Percentiles rank a stretch among this genome's conserved stretches.
These are phyloP conservation scores for Anadara kagoshimensis DNA, from an alignment of 1,140 invertebrate species.

Conservation along the genomic window DNA sequence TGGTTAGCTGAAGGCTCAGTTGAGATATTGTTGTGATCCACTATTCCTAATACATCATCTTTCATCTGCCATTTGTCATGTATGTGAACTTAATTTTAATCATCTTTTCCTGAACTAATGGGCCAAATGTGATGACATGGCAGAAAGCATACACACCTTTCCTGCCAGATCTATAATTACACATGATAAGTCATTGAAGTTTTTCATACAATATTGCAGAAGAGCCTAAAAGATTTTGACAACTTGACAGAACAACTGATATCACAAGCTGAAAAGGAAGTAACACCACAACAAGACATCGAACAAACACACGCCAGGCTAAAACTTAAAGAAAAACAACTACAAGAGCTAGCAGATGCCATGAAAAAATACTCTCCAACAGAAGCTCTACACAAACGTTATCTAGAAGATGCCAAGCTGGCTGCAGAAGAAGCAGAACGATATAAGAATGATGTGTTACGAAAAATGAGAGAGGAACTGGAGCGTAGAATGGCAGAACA, in stretches of 20 bases:
- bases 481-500: slow-evolving; percentile 60
- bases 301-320: slow-evolving; percentile 62
- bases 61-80: too few species aligned
- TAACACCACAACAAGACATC: slow-evolving; percentile 57
- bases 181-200: too few species aligned
- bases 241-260: slow-evolving; percentile 58
- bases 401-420: slow-evolving; percentile 60
- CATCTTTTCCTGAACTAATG: too few species aligned
- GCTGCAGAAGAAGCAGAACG: slow-evolving; percentile 55
- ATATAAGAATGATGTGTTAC: slow-evolving; percentile 57
- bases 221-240: slow-evolving; percentile 66
- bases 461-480: slow-evolving; percentile 63
- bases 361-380: slow-evolving; percentile 64
- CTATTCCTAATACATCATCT: too few species aligned
- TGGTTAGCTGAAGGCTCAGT: too few species aligned
- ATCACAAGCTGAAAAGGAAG: slow-evolving; percentile 59
- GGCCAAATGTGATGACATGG: too few species aligned
- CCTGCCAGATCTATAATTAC: too few species aligned
- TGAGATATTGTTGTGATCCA: too few species aligned
- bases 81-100: too few species aligned
- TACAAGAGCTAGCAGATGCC: slow-evolving; percentile 66
- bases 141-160: too few species aligned
- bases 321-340: slow-evolving; percentile 68
- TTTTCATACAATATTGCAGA: slow-evolving; percentile 39
- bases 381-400: slow-evolving; percentile 62